Evolutionary conservation across 2,113 vertebrate species (phyloP).

Genomic region (Geothlypis trichas): DNA sequence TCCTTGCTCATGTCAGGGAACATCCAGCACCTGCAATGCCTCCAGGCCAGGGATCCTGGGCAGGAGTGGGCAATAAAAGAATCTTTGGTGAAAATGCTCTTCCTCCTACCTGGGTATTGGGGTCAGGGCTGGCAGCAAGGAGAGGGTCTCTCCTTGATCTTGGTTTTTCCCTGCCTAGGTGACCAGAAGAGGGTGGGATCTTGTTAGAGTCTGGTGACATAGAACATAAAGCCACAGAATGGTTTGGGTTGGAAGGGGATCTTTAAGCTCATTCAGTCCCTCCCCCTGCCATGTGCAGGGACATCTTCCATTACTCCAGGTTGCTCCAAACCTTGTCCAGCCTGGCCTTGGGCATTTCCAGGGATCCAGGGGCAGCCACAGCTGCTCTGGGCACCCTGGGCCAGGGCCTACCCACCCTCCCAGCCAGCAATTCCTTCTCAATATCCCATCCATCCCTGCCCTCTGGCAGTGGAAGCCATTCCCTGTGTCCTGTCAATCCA

Average conservation of each 20-base stretch:
- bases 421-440: background rate
- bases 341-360: accelerated
- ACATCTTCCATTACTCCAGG: accelerated
- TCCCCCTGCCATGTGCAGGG: background rate
- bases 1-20: background rate
- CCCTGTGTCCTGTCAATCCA: background rate
- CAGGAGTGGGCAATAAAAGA: background rate
- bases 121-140: background rate
- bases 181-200: background rate
- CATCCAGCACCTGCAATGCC: accelerated
- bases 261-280: accelerated
- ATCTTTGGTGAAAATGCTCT: background rate
- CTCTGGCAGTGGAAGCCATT: background rate
- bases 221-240: background rate
- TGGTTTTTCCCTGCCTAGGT: background rate
- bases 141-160: background rate
- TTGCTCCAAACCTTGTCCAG: accelerated
- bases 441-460: accelerated
- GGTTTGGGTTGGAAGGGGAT: background rate
- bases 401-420: accelerated
- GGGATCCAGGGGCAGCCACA: background rate
- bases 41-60: background rate
- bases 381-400: background rate
- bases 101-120: background rate
- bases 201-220: accelerated